Conservation (phyloP, 2,113 vertebrate genomes). For the Microcebus tavaratra region DNA sequence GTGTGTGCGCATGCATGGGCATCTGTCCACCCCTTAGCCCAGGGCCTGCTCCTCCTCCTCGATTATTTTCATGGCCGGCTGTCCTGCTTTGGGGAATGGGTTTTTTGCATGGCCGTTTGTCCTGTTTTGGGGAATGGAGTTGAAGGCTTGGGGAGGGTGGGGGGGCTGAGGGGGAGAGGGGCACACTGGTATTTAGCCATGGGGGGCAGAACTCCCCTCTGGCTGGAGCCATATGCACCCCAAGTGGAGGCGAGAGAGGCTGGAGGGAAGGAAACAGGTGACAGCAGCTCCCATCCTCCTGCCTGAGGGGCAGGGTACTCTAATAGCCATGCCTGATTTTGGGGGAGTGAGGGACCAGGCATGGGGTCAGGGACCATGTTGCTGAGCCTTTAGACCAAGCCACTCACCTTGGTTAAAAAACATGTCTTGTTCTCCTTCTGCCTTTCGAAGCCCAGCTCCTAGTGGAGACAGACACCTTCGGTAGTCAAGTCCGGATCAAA, state of each 20-base stretch:
- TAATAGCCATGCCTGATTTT: background rate
- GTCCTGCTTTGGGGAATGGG: background rate
- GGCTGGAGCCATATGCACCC: background rate
- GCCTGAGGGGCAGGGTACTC: background rate
- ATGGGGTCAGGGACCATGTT: background rate
- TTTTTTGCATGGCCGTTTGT: background rate
- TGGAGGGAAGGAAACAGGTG: background rate
- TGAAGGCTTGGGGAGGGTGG: background rate
- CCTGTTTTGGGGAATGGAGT: background rate
- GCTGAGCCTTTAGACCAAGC: background rate
- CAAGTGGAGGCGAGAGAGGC: background rate
- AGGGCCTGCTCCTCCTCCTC: background rate
- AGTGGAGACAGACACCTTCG: conserved; percentile 94
- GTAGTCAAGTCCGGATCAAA: conserved; percentile 94
- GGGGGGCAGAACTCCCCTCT: background rate
- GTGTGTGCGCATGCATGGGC: fast-evolving
- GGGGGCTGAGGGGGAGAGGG: background rate
- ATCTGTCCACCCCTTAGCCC: background rate
- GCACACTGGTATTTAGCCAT: background rate
- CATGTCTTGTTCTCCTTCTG: conserved; percentile 74
- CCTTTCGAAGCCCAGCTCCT: conserved; percentile 94
- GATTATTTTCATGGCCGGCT: background rate
- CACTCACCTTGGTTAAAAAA: conserved; percentile 28
- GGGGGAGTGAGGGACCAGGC: background rate
- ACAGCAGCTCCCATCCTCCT: background rate